Evolutionary conservation across 2,888 invertebrate genomes (phyloP).

Genomic region (Hirtodrosophila histrioides): DNA sequence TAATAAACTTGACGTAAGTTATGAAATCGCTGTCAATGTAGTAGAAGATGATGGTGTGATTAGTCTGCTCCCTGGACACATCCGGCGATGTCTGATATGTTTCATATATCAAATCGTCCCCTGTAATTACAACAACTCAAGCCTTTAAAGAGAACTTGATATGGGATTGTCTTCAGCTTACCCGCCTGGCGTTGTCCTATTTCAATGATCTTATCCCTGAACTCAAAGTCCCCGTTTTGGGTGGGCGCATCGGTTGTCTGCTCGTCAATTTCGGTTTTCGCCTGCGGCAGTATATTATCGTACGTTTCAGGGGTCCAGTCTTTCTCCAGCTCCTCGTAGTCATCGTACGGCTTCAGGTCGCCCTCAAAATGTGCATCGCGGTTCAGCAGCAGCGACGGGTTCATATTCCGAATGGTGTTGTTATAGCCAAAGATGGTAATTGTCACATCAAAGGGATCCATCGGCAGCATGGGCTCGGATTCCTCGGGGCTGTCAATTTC

Average conservation of each 20-base stretch:
- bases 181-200: constrained; percentile 76
- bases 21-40: constrained; percentile 78
- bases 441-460: constrained; percentile 63
- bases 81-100: constrained; percentile 69
- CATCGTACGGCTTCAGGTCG: constrained; percentile 37
- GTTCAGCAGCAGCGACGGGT: constrained; percentile 67
- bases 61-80: constrained; percentile 37
- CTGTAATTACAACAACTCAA: constrained; percentile 34
- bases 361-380: constrained; percentile 70
- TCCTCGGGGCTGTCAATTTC: neutral
- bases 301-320: constrained; percentile 1
- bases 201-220: constrained; percentile 70
- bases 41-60: constrained; percentile 76
- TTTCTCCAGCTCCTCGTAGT: neutral
- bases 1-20: constrained; percentile 76
- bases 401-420: constrained; percentile 55
- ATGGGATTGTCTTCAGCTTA: constrained; percentile 16
- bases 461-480: neutral
- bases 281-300: constrained; percentile 8
- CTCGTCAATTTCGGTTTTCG: constrained; percentile 33
- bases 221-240: constrained; percentile 34
- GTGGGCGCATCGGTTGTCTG: constrained; percentile 11
- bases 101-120: constrained; percentile 74
- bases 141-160: neutral
- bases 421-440: constrained; percentile 80